Conservation (phyloP, 2,797 vertebrate genomes). For the Channallabes apus region DNA sequence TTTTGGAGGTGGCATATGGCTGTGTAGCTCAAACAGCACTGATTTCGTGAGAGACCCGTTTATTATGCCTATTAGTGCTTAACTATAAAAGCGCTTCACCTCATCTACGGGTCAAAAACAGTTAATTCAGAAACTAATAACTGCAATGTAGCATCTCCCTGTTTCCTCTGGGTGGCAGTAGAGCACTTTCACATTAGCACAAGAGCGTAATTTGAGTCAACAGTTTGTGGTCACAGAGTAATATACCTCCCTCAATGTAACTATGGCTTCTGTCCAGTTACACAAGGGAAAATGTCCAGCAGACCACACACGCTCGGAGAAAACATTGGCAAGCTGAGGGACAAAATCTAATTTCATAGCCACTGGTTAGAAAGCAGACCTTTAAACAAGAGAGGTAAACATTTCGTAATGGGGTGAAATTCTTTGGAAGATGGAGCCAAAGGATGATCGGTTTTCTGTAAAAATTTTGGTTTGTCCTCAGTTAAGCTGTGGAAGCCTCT, state of each 20-base stretch:
- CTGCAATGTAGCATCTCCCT: background rate
- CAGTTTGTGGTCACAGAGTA: constrained; percentile 22
- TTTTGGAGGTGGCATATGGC: background rate
- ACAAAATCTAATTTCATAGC: constrained; percentile 14
- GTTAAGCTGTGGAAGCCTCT: constrained; percentile 49
- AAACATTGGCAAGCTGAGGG: background rate
- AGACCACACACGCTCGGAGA: background rate
- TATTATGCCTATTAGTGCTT: background rate
- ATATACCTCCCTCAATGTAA: constrained; percentile 11
- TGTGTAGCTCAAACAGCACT: constrained; percentile 6
- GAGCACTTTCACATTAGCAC: constrained; percentile 47
- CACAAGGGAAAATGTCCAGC: constrained; percentile 5
- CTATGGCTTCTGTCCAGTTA: constrained; percentile 16
- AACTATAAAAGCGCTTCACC: background rate
- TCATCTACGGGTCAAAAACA: background rate
- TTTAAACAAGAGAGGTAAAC: constrained; percentile 49
- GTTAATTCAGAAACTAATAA: too few relatives aligned
- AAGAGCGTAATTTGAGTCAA: constrained; percentile 12
- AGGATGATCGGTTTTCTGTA: constrained; percentile 26
- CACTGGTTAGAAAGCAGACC: constrained; percentile 43
- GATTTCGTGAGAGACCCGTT: constrained; percentile 16
- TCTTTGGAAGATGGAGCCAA: constrained; percentile 41
- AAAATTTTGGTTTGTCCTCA: constrained; percentile 48
- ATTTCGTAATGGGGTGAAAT: constrained; percentile 34
- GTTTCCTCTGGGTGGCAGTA: constrained; percentile 71